Conservation (phyloP, 2,888 invertebrate genomes). For the Ceramica pisi region DNA sequence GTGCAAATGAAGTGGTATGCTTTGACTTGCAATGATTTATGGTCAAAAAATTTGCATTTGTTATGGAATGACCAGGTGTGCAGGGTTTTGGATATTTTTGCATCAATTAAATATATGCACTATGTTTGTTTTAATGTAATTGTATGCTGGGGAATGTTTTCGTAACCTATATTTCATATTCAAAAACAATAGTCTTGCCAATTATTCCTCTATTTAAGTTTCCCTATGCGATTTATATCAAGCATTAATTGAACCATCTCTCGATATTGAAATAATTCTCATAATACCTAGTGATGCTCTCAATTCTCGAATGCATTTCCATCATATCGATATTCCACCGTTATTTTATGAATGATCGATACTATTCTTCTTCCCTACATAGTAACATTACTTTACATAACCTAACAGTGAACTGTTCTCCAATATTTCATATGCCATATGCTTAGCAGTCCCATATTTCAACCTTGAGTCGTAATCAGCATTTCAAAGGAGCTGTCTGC, state of each 20-base stretch:
- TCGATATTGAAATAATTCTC: background rate
- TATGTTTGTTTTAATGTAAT: background rate
- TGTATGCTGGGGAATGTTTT: background rate
- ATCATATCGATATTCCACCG: conserved; percentile 36
- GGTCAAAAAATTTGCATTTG: conserved; percentile 61
- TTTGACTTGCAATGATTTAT: conserved; percentile 65
- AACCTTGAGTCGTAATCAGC: conserved; percentile 70
- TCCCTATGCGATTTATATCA: background rate
- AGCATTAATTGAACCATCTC: background rate
- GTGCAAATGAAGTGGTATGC: conserved; percentile 68
- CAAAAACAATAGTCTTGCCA: background rate
- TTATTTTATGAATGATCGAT: conserved; percentile 38
- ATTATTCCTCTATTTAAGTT: background rate
- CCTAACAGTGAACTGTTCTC: conserved; percentile 44
- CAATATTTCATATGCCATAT: conserved; percentile 66
- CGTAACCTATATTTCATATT: background rate
- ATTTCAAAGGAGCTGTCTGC: conserved; percentile 76
- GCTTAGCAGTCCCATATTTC: conserved; percentile 66
- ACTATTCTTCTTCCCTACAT: conserved; percentile 38
- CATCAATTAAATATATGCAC: conserved; percentile 26
- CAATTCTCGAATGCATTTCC: background rate
- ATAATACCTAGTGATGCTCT: conserved; percentile 8
- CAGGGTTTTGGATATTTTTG: conserved; percentile 37
- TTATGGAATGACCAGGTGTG: conserved; percentile 63
- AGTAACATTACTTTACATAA: conserved; percentile 51